Conservation (phyloP, 2,797 vertebrate genomes). For the Crypturellus tataupa region DNA sequence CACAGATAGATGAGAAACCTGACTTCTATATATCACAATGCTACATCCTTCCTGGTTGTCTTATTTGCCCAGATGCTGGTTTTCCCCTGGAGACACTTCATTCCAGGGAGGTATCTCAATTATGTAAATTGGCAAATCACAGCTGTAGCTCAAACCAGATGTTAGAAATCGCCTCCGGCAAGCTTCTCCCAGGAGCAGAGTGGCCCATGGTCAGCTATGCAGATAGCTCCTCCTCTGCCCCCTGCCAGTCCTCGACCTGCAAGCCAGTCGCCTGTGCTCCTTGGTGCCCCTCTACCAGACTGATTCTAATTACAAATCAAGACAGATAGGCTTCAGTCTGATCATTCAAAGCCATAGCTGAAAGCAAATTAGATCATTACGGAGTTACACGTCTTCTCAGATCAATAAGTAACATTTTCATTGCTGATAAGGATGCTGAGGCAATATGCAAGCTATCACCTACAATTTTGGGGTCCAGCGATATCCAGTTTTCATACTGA, state of each 20-base stretch:
- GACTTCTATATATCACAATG: background rate
- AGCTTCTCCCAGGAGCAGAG: background rate
- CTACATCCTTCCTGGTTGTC: constrained; percentile 19
- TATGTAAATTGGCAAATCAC: constrained; percentile 26
- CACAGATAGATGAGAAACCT: background rate
- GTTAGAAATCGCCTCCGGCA: background rate
- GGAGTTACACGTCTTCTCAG: background rate
- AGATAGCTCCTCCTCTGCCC: background rate
- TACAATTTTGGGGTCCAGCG: background rate
- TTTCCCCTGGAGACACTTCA: constrained; percentile 22
- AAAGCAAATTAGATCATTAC: background rate
- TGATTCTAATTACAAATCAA: background rate
- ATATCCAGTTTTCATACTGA: background rate
- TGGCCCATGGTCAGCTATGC: background rate
- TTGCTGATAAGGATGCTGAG: background rate
- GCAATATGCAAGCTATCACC: background rate
- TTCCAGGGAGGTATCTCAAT: constrained; percentile 23
- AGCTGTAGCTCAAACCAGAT: constrained; percentile 32
- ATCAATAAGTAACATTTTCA: background rate
- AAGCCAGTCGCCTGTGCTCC: background rate
- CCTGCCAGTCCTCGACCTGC: background rate
- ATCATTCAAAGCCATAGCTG: constrained; percentile 29
- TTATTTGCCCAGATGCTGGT: background rate
- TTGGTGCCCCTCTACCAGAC: background rate
- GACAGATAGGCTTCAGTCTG: background rate